Percentiles rank a stretch among this genome's conserved stretches.
These are phyloP conservation scores for Goniozus legneri DNA, from an alignment of 1,140 invertebrate species.

Conservation along the genomic window DNA sequence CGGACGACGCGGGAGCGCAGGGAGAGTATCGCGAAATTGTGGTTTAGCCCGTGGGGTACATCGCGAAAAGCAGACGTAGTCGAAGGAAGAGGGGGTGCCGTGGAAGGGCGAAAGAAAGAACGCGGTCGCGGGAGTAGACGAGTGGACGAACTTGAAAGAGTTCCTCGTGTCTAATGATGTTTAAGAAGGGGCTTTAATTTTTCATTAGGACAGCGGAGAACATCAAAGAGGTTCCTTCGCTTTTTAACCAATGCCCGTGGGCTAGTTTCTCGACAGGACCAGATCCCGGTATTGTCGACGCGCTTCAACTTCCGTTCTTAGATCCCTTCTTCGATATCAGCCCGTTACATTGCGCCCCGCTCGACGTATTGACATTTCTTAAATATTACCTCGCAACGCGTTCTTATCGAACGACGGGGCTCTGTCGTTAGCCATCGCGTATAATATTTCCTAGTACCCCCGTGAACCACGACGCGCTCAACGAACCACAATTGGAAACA, in stretches of 20 bases:
- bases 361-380: slow-evolving; percentile 48
- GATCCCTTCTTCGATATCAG: slow-evolving; percentile 20
- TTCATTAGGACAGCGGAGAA: slow-evolving; percentile 50
- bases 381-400: slow-evolving; percentile 36
- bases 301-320: slow-evolving; percentile 26
- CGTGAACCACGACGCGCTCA: too few relatives aligned
- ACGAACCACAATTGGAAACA: too few relatives aligned
- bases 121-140: slow-evolving; percentile 11
- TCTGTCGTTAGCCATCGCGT: too few relatives aligned
- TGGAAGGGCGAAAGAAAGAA: slow-evolving; percentile 12
- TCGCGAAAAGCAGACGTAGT: background rate
- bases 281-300: slow-evolving; percentile 27
- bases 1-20: too few relatives aligned
- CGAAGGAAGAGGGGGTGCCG: background rate
- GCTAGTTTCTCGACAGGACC: slow-evolving; percentile 26
- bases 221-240: slow-evolving; percentile 49
- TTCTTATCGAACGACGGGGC: slow-evolving; percentile 19
- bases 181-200: slow-evolving; percentile 55
- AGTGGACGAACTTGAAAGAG: slow-evolving; percentile 34
- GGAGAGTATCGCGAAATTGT: too few relatives aligned
- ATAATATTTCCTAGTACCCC: too few relatives aligned
- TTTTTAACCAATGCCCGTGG: slow-evolving; percentile 47
- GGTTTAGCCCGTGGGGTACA: too few relatives aligned
- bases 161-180: slow-evolving; percentile 52
- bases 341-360: slow-evolving; percentile 9